phyloP scores from a whole-genome alignment of 2,113 vertebrate species.

The Leucopsar rothschildi region DNA sequence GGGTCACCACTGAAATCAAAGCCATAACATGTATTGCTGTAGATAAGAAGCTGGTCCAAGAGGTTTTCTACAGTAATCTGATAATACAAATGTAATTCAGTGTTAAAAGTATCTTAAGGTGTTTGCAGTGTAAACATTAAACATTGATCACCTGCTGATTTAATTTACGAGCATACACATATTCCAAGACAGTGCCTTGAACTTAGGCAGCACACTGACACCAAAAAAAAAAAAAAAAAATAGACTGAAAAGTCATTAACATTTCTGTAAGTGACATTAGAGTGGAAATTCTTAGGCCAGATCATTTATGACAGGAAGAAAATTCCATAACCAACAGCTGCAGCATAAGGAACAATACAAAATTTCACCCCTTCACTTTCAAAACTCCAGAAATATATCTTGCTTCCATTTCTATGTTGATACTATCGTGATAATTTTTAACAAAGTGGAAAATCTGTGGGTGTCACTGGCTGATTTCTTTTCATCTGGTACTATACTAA shows the following conservation, averaged over 20 bases:
- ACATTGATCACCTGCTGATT: constrained; percentile 66
- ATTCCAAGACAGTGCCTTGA: constrained; percentile 49
- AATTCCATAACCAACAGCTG: neutral
- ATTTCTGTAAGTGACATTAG: neutral
- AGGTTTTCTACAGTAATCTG: constrained; percentile 19
- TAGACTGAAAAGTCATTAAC: constrained; percentile 1
- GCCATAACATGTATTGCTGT: neutral
- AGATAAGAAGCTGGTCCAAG: neutral
- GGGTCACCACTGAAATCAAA: neutral
- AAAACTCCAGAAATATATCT: neutral
- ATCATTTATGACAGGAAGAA: neutral
- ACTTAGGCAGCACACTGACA: constrained; percentile 22
- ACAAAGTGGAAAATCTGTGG: neutral
- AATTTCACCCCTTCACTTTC: neutral
- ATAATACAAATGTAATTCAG: constrained; percentile 56
- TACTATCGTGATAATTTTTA: neutral
- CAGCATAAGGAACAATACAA: neutral
- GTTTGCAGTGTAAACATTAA: constrained; percentile 70
- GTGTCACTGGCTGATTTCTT: neutral
- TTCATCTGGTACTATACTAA: constrained; percentile 17
- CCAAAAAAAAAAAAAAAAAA: neutral
- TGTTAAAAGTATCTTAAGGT: constrained; percentile 55
- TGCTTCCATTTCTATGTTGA: neutral
- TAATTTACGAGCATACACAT: constrained; percentile 61
- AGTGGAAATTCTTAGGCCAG: neutral